Conservation (phyloP, 2,888 invertebrate species). For the Conus canariensis region DNA sequence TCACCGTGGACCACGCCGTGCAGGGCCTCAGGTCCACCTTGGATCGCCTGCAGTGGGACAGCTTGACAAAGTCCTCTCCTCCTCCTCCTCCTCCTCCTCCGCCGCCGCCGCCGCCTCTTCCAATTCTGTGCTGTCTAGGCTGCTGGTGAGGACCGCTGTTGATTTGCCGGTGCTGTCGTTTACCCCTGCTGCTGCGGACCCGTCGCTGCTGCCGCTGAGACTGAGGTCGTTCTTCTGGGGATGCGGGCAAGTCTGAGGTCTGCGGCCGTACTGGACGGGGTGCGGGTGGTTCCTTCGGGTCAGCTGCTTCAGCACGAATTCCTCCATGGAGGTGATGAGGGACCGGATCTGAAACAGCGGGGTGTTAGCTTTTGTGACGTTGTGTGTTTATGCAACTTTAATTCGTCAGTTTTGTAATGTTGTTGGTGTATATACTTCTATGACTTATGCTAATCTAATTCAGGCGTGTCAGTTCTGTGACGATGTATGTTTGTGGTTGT, state of each 20-base stretch:
- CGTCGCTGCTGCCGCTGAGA: background rate
- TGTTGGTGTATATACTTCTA: too few relatives aligned
- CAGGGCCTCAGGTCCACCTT: slow-evolving; percentile 51
- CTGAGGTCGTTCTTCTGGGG: background rate
- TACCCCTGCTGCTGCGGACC: too few relatives aligned
- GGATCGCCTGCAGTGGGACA: slow-evolving; percentile 44
- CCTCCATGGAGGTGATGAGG: slow-evolving; percentile 29
- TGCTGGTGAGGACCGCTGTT: background rate
- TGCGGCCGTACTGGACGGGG: slow-evolving; percentile 25
- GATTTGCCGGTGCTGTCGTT: background rate
- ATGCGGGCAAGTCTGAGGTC: slow-evolving; percentile 26
- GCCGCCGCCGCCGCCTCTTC: background rate
- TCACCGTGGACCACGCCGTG: slow-evolving; percentile 45
- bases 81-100: background rate
- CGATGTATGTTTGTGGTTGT: too few relatives aligned
- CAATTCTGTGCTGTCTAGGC: background rate
- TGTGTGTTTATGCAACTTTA: background rate
- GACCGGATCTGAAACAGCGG: slow-evolving; percentile 7
- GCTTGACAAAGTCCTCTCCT: background rate
- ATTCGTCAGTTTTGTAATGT: too few relatives aligned
- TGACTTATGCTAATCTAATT: too few relatives aligned
- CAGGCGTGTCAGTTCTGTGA: too few relatives aligned
- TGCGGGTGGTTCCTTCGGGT: background rate
- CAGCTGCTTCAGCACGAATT: slow-evolving; percentile 43
- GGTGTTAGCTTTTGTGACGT: background rate